Evolutionary conservation across 92 coral and sea anemone species (phyloP).

Genomic region (Bergia sp.): DNA sequence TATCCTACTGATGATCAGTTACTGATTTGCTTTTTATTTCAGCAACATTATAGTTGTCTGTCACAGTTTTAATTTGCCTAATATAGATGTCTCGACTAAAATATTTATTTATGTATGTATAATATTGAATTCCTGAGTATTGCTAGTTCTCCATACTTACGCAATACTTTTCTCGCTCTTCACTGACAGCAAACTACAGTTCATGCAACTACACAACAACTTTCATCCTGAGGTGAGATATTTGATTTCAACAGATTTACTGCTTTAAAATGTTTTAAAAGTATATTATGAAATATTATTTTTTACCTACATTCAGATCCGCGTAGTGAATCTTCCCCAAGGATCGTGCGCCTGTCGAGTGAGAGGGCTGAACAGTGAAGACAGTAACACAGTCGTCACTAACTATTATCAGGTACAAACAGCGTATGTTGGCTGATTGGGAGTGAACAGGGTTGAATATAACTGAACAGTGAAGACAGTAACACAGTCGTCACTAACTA

Average conservation of each 20-base stretch:
- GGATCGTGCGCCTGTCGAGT: conserved; percentile 77
- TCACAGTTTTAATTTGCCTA: too few relatives aligned
- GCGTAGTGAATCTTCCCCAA: conserved; percentile 75
- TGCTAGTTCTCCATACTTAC: not conserved
- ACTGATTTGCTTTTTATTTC: too few relatives aligned
- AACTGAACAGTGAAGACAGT: conserved; percentile 78
- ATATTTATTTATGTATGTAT: too few relatives aligned
- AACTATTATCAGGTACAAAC: conserved; percentile 85
- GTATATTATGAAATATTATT: not conserved
- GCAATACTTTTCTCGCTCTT: not conserved
- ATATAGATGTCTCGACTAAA: not conserved
- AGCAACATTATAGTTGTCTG: too few relatives aligned
- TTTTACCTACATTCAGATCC: conserved; percentile 52
- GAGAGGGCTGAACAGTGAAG: conserved; percentile 79
- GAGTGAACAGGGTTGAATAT: not conserved
- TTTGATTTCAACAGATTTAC: not conserved
- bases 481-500: conserved; percentile 83
- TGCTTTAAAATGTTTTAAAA: not conserved
- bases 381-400: conserved; percentile 80
- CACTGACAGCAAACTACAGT: conserved; percentile 63
- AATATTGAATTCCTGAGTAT: not conserved
- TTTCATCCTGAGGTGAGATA: conserved; percentile 77
- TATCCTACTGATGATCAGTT: too few relatives aligned
- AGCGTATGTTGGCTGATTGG: not conserved
- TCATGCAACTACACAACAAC: conserved; percentile 54